phyloP scores from a whole-genome alignment of 2,797 vertebrate species.

The Percopsis omiscomaycus region DNA sequence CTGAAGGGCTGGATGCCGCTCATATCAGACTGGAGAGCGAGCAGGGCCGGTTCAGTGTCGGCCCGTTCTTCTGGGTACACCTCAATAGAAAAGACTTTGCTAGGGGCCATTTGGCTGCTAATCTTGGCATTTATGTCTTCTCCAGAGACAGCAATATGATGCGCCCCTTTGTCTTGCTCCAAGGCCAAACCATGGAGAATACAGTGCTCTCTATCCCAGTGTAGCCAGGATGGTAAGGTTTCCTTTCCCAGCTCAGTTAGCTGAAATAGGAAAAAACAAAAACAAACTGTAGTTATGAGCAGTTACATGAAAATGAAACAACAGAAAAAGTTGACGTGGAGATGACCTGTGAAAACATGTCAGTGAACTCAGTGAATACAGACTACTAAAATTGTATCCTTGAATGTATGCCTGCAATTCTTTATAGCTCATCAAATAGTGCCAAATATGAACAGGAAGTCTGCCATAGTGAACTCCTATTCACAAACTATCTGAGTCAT shows the following conservation, averaged over 20 bases:
- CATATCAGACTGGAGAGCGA: slow-evolving; percentile 71
- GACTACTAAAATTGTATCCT: slow-evolving; percentile 20
- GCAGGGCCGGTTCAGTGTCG: slow-evolving; percentile 82
- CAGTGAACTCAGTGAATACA: slow-evolving; percentile 2
- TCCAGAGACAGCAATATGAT: slow-evolving; percentile 85
- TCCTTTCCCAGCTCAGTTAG: slow-evolving; percentile 88
- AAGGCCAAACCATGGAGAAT: slow-evolving; percentile 87
- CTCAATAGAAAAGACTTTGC: slow-evolving; percentile 88
- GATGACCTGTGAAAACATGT: too few relatives aligned
- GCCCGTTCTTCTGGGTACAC: slow-evolving; percentile 91
- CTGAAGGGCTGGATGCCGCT: slow-evolving; percentile 77
- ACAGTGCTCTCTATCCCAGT: slow-evolving; percentile 82
- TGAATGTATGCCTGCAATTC: slow-evolving; percentile 12
- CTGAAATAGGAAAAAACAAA: slow-evolving; percentile 63
- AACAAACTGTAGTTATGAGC: slow-evolving; percentile 16
- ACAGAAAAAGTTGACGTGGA: too few relatives aligned
- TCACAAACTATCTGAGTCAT: slow-evolving; percentile 60
- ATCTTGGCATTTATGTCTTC: slow-evolving; percentile 71
- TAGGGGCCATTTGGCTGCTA: slow-evolving; percentile 77
- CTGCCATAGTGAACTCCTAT: slow-evolving; percentile 52
- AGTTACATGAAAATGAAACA: neutral
- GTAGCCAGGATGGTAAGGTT: slow-evolving; percentile 87
- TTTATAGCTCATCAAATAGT: slow-evolving; percentile 54
- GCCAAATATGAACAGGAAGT: slow-evolving; percentile 55
- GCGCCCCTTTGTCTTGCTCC: slow-evolving; percentile 89